Evolutionary conservation across 2,797 vertebrate genomes (phyloP), one percentile per base, ranked within the genome.

Genomic region (Toxotes lorentzi): DNA sequence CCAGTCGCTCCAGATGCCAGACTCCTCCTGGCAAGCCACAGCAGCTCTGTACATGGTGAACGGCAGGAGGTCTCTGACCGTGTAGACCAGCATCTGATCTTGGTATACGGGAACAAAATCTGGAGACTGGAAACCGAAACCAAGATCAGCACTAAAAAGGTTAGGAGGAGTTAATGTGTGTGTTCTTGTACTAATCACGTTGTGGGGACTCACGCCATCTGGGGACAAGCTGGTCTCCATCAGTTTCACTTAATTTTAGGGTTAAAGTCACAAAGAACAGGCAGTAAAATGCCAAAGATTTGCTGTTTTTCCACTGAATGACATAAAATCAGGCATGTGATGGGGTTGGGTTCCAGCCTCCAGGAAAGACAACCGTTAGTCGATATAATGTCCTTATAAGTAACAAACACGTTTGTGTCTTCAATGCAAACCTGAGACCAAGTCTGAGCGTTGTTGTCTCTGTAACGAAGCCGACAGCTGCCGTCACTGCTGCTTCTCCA

Each of bases 361-460:
- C 45, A 21, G 45, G 6, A 19, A 47, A 41, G 40, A 19, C 45
- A 47, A 47, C 45, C 7, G 6, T 47, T 7, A 21, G 17, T 21
- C 45, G 8, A 21, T 47, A 2, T 47, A 47, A 19, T 47, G 14
- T 43, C 41, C 41, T 43, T 4, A 48, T 47, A 1, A 13, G 19
- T 38, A 5, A 5, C 56, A 58, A 23, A 32, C 2, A 27, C 21
- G 56, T 32, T 35, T 67, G 6, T 41, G 10, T n/a, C 27, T 11
- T 21, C 9, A 34, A 9, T 12, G 10, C 48, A 21, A 7, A 89
- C 87, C 82, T 75, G 30, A n/a, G 45, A 79, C 87, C 86, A 91
- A 0, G 0, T 0, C 30, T 1, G 19, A 6, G 74, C 4, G 35
- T 5, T 9, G 35, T 58, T 2, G 50, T 7, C 32, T 78, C 72